Base-by-base conservation (phyloP, 2,113 vertebrate species). In the Odobenus rosmarus region DNA sequence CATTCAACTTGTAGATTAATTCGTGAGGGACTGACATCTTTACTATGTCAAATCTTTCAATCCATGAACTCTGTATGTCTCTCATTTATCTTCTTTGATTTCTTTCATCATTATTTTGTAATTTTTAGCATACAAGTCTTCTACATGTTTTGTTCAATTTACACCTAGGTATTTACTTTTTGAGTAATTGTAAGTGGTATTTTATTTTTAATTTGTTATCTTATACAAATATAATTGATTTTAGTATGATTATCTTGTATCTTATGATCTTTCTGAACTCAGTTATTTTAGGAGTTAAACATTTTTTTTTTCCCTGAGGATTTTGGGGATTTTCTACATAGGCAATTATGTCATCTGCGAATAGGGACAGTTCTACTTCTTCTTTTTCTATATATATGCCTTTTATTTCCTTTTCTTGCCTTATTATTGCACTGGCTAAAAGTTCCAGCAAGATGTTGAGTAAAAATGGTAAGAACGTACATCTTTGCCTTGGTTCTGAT, bases 161-260 rank as follows among this genome's bases (percentile, higher is more conserved):
- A 87, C 7, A 57, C 7, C 31, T 5, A 46, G 49, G 21, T 6
- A 49, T 49, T 93, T 87, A 33, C 64, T 69, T 82, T 90, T 81
- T 49, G 19, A 94, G 69, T 94, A 57, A 59, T 36, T 87, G 0
- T 74, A 82, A 64, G 23, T 16, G 5, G 21, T 36, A 53, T 88
- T 74, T 89, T 79, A 67, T 67, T 91, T 88, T 84, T 57, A 88
- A 74, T 62, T 88, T 88, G n/a, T 71, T 71, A 71, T 69, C 49
- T 53, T 42, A 71, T 42, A 85, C 15, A 89, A 95, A 84, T 36
- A 77, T 5, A 57, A 49, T 33, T n/a, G 42, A 85, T 81, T 77
- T 67, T 59, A 46, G 55, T 74, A 21, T 93, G 15, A 46, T 88
- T 69, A 28, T 69, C n/a, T 76, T 82, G 33, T 80, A 79, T 76